Evolutionary conservation across 2,113 vertebrate species (phyloP), one percentile per base, ranked within the genome.

Genomic region (Syngnathus typhle): DNA sequence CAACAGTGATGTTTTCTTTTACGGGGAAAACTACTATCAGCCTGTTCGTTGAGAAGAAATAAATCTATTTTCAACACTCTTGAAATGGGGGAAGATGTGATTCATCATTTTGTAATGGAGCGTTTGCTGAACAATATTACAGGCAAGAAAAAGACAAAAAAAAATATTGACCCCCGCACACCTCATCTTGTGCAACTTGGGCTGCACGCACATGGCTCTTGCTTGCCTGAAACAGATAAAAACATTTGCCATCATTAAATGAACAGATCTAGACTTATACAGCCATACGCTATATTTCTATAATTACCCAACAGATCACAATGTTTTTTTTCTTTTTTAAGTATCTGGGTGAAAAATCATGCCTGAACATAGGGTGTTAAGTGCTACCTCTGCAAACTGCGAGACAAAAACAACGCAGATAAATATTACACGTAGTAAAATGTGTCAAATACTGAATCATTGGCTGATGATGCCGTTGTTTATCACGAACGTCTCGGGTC

Each of bases 111-210:
- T 13, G 1, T 55, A 27, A 27, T 21, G 27, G 6, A 55, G 12
- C 23, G 27, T 10, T 12, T 23, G 32, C 37, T 66, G n/a, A 62
- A 49, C 7, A 43, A 85, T 74, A 79, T 65, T 6, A 68, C 76
- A 64, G 7, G 6, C 46, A 18, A 23, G 41, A 51, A 44, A 56
- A 64, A 60, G 3, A 52, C 43, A 2, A 72, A 36, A 66, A 66
- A 60, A 54, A 56, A 65, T 68, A 74, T 60, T 67, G 5, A 16
- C n/a, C 15, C 4, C 41, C 51, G 55, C 92, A 85, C 64, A 98
- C 96, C 92, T 97, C 95, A 82, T 98, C 96, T 71, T 96, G 94
- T 0, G 95, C 95, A 61, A 98, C 73, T 74, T 92, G 88, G 41
- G 89, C 89, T 46, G 88, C 86, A 67, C 84, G 87, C 47, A 80